Base-by-base conservation (phyloP, 1,140 invertebrate genomes). In the Drosophila rhopaloa region DNA sequence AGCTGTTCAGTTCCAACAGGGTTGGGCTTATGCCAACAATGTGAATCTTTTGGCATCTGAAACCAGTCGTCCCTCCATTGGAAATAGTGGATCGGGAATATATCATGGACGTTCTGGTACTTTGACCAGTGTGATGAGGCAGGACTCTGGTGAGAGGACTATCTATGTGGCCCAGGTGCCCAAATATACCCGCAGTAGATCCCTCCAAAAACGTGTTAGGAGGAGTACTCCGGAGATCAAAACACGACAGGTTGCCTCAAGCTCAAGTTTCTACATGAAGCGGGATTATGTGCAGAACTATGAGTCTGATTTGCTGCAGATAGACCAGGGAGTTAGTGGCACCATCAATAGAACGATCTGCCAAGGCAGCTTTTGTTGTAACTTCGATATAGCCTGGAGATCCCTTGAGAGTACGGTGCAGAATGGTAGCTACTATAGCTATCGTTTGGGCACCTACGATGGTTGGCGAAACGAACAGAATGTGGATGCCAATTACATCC, bases 21-120 rank as follows among this genome's bases (percentile, higher is more conserved):
- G 93, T 7, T 95, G 94, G 93, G 92, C 94, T 0, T 93, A 88
- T 57, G 76, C 70, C 1, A 93, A 93, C 19, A 81, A 93, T 61
- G 93, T 93, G 0, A 95, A 95, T 65, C 65, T 95, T 0, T 63
- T 95, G 32, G 93, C 93, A 0, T 86, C 93, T 14, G 93, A 94
- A 2, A 92, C 88, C 35, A 93, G 93, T 78, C 81, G 76, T 37
- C 90, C 91, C 0, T 67, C 43, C 9, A 58, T 63, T 11, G 93
- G 93, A 5, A 85, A 73, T 38, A 92, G 91, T 13, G 93, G 93
- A 0, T 82, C 88, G 1, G 93, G 93, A 24, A 93, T 94, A 61
- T 93, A 86, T 68, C 60, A 90, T 41, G 93, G 93, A 1, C 68
- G 66, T 0, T 24, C 47, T 0, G 89, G 91, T 4, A 55, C 76